phyloP scores from a whole-genome alignment of 1,140 invertebrate genomes.

The Trichogramma pretiosum region DNA sequence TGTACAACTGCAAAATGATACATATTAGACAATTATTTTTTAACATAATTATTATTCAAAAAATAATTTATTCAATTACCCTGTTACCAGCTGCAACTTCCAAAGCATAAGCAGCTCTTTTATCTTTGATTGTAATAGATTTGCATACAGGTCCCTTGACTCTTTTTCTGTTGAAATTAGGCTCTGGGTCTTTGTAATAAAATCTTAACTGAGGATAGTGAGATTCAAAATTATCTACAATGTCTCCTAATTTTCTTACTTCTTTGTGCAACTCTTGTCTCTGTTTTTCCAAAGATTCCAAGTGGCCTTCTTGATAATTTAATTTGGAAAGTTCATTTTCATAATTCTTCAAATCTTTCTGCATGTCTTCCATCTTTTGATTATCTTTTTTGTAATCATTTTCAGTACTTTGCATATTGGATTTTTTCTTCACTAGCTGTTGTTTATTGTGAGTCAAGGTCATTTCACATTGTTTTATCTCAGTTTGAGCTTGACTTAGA shows the following conservation, averaged over 20 bases:
- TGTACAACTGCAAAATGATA: constrained; percentile 64
- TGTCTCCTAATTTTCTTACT: constrained; percentile 47
- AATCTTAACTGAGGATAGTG: constrained; percentile 63
- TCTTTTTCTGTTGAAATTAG: constrained; percentile 64
- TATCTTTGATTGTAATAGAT: constrained; percentile 67
- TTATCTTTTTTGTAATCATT: constrained; percentile 65
- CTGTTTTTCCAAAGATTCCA: constrained; percentile 50
- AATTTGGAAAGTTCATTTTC: constrained; percentile 51
- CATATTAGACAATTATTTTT: constrained; percentile 7
- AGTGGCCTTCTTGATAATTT: constrained; percentile 60
- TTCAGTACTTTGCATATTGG: constrained; percentile 62
- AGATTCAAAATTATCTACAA: constrained; percentile 54
- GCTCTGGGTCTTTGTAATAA: constrained; percentile 65
- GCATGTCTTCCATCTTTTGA: constrained; percentile 51
- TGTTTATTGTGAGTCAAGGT: constrained; percentile 61
- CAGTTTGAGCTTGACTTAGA: constrained; percentile 68
- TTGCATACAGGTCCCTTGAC: constrained; percentile 74
- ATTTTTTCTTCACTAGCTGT: constrained; percentile 59
- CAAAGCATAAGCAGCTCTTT: constrained; percentile 66
- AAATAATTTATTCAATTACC: constrained; percentile 43
- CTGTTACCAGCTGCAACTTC: constrained; percentile 79
- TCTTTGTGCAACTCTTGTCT: constrained; percentile 47
- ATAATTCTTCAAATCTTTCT: constrained; percentile 53
- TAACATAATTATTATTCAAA: constrained; percentile 19
- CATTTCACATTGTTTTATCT: constrained; percentile 71